phyloP scores from a whole-genome alignment of 2,888 invertebrate genomes.

The Rutpela maculata region DNA sequence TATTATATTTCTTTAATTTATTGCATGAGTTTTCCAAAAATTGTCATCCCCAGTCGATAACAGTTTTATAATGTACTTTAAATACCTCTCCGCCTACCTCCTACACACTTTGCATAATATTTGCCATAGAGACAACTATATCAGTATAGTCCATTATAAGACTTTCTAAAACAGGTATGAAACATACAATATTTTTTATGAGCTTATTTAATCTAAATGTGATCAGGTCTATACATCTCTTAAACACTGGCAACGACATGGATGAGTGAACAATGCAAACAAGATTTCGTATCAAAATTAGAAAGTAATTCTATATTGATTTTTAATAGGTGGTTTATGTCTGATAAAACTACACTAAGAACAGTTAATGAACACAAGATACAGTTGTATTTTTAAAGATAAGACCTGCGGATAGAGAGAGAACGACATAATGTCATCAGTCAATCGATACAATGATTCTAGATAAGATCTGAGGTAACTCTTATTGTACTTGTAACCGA shows the following conservation, averaged over 20 bases:
- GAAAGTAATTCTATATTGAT: not conserved
- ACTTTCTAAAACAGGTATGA: constrained; percentile 27
- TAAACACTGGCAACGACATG: not conserved
- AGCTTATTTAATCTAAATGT: not conserved
- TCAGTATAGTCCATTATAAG: not conserved
- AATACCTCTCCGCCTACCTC: not conserved
- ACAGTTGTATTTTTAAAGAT: not conserved
- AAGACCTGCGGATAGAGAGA: not conserved
- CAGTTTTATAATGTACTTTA: no score
- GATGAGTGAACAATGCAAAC: not conserved
- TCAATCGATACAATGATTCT: not conserved
- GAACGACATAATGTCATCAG: not conserved
- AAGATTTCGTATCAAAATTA: not conserved
- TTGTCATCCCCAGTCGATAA: no score
- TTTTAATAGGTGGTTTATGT: not conserved
- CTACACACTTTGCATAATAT: constrained; percentile 22
- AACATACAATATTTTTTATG: not conserved
- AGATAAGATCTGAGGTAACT: not conserved
- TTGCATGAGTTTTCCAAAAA: no score
- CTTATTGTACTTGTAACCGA: no score
- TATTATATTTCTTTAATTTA: no score
- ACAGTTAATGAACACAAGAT: not conserved
- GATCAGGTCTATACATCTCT: not conserved
- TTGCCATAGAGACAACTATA: not conserved
- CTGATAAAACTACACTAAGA: not conserved